Evolutionary conservation across 2,888 invertebrate genomes (phyloP).

Genomic region (Tanypteryx hageni): DNA sequence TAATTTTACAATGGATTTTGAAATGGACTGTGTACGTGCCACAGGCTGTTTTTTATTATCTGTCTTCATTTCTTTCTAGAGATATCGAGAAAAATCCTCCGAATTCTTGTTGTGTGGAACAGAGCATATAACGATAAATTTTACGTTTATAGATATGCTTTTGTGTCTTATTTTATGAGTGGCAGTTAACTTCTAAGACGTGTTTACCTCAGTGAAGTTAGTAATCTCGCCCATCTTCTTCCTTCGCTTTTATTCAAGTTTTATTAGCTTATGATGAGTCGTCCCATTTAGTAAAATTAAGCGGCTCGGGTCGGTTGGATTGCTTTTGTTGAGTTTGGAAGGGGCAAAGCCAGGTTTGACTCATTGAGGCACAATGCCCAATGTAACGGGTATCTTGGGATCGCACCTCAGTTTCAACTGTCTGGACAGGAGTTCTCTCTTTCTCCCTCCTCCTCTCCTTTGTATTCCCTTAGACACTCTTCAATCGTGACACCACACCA

Average conservation of each 20-base stretch:
- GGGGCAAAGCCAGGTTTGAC: neutral
- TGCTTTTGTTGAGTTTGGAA: neutral
- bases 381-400: constrained; percentile 58
- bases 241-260: neutral
- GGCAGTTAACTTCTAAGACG: neutral
- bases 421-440: neutral
- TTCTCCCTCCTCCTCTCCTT: neutral
- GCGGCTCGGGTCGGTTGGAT: neutral
- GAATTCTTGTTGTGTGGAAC: no score
- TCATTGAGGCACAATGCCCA: constrained; percentile 54
- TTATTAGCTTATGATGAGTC: neutral
- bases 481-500: constrained; percentile 30
- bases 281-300: constrained; percentile 48
- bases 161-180: no score
- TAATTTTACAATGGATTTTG: no score
- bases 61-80: no score
- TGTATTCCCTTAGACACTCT: neutral
- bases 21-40: no score
- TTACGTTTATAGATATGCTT: no score
- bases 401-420: constrained; percentile 3
- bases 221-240: neutral
- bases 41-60: no score
- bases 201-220: neutral
- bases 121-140: no score
- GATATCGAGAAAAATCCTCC: no score